Evolutionary conservation across 2,113 vertebrate species (phyloP).

Genomic region (Drymodes brunneopygia): DNA sequence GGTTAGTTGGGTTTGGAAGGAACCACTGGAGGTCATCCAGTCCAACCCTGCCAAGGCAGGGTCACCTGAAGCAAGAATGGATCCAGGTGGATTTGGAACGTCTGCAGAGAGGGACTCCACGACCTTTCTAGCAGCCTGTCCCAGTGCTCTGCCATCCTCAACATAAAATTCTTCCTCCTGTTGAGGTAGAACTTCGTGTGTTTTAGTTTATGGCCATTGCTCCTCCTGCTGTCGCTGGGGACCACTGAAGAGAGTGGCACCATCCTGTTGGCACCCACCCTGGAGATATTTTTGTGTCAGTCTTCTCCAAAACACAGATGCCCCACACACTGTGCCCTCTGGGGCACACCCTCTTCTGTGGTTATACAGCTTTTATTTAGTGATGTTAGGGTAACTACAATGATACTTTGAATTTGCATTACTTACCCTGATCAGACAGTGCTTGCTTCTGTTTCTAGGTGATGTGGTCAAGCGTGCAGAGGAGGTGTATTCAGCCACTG

Average conservation of each 20-base stretch:
- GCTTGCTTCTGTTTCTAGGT: not conserved
- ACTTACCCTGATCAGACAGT: not conserved
- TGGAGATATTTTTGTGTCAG: not conserved
- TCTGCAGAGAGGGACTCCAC: not conserved
- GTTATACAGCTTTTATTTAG: not conserved
- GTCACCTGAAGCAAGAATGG: not conserved
- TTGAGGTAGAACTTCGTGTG: not conserved
- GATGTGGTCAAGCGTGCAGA: not conserved
- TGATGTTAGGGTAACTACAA: not conserved
- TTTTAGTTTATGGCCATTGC: not conserved
- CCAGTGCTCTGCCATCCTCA: not conserved
- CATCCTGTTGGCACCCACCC: not conserved
- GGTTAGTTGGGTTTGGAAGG: not conserved
- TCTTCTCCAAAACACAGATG: not conserved
- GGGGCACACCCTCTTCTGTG: not conserved
- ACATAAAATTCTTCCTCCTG: not conserved
- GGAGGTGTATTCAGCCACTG: not conserved
- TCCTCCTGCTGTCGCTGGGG: not conserved
- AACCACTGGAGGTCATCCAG: not conserved
- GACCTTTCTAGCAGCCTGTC: not conserved
- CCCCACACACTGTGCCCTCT: rapidly evolving
- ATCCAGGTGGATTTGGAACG: not conserved
- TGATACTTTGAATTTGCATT: not conserved
- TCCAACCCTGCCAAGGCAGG: not conserved
- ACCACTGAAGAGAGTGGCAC: not conserved